phyloP scores from a whole-genome alignment of 1,140 invertebrate species.

The Varroa destructor region DNA sequence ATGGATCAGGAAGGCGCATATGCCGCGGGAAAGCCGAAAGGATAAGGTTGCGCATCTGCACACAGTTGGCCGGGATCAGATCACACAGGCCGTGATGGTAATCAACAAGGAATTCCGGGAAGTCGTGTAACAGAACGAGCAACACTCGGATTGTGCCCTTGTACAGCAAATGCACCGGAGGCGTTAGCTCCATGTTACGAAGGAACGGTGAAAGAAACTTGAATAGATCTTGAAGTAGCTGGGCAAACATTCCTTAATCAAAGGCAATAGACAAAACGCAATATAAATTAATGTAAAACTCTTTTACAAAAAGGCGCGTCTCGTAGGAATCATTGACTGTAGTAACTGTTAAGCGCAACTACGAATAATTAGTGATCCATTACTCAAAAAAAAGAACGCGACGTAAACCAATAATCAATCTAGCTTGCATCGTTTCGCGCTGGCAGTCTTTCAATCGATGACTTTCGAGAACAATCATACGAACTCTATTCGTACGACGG shows the following conservation, averaged over 20 bases:
- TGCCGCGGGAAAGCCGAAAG: slow-evolving; percentile 92
- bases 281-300: not conserved
- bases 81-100: slow-evolving; percentile 99
- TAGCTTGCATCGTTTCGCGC: no score
- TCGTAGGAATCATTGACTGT: not conserved
- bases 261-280: slow-evolving; percentile 28
- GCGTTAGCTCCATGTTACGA: slow-evolving; percentile 83
- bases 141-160: slow-evolving; percentile 85
- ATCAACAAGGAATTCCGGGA: slow-evolving; percentile 96
- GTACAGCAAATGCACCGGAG: slow-evolving; percentile 81
- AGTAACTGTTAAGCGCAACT: not conserved
- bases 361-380: not conserved
- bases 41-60: slow-evolving; percentile 96
- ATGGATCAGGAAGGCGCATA: slow-evolving; percentile 94
- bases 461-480: no score
- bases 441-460: not conserved
- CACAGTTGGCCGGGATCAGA: slow-evolving; percentile 95
- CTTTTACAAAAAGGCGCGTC: not conserved
- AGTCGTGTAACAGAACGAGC: slow-evolving; percentile 91
- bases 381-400: no score
- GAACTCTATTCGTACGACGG: not conserved
- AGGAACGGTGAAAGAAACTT: slow-evolving; percentile 92
- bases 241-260: slow-evolving; percentile 47
- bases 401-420: no score
- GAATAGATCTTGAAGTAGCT: slow-evolving; percentile 85